Percentiles rank a stretch among this genome's conserved stretches.
These are phyloP conservation scores for Bujurquina vittata DNA, from an alignment of 2,113 vertebrate species.

Conservation along the genomic window DNA sequence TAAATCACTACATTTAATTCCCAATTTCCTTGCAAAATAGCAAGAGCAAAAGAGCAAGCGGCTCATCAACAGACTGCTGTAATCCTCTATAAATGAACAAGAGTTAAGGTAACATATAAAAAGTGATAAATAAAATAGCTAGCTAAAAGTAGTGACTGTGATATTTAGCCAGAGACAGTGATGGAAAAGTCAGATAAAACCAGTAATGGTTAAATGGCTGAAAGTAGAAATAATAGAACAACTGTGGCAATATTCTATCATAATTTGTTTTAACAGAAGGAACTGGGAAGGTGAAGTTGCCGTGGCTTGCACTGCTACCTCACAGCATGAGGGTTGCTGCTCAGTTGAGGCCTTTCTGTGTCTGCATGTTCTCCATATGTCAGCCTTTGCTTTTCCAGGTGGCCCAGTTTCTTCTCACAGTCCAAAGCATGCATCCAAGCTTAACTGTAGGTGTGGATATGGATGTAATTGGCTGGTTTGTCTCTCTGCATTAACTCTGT, in stretches of 20 bases:
- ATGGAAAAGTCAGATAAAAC: background rate
- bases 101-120: background rate
- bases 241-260: background rate
- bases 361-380: background rate
- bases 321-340: background rate
- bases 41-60: background rate
- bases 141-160: background rate
- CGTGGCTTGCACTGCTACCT: background rate
- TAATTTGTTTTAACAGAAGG: background rate
- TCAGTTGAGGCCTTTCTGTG: background rate
- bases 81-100: background rate
- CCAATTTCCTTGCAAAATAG: background rate
- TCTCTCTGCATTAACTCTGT: background rate
- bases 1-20: background rate
- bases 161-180: background rate
- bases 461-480: background rate
- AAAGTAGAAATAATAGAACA: background rate
- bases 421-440: background rate
- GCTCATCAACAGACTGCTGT: background rate
- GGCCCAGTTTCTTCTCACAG: background rate
- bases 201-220: background rate
- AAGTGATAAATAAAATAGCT: background rate
- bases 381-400: background rate
- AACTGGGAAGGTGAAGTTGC: background rate
- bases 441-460: background rate